Base-by-base conservation (phyloP, 2,888 invertebrate genomes). In the Eledone cirrhosa region DNA sequence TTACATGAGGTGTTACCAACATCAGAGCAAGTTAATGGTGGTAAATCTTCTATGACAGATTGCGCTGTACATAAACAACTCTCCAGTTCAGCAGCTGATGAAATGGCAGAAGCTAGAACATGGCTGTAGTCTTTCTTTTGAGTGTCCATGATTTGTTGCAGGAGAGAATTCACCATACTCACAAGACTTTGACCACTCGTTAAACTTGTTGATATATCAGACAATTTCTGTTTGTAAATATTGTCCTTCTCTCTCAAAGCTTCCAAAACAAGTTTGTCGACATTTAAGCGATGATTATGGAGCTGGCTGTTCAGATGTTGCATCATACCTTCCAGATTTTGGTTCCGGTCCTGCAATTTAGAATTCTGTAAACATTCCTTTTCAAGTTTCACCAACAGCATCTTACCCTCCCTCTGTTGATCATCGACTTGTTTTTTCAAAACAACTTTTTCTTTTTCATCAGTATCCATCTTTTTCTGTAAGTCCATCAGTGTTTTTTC, bases 381-480 rank as follows among this genome's bases (percentile, higher is more conserved):
- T 48, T 76, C 76, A 19, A 76, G 48, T 24, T 76, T 76, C 7
- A 48, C 29, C 47, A 76, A 48, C 29, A 76, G 47, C 41, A 22
- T 27, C 24, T 76, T 48, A 16, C 48, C 76, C 76, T 76, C 76
- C 22, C 48, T 24, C 47, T 76, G 47, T 22, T 76, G 76, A 2
- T 85, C 86, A 75, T 88, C 86, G 80, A 87, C 85, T 29, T 86
- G 85, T 77, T 84, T 85, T 79, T 84, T 82, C 16, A 87, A 83
- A 14, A 84, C 81, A 41, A 81, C 81, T 53, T 85, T 87, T 75
- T 88, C 87, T 48, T 84, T 84, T 78, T 87, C 86, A 53, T 85
- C 81, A 47, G 85, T 82, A 11, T 84, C 84, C 47, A 88, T 82
- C 47, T 86, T 86, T 69, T 80, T 81, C 74, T 83, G 82, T 72